Percentiles rank a stretch among this genome's conserved stretches.
Evolutionary conservation across 2,888 invertebrate genomes (phyloP).

Genomic region (Drosophila crucigera): DNA sequence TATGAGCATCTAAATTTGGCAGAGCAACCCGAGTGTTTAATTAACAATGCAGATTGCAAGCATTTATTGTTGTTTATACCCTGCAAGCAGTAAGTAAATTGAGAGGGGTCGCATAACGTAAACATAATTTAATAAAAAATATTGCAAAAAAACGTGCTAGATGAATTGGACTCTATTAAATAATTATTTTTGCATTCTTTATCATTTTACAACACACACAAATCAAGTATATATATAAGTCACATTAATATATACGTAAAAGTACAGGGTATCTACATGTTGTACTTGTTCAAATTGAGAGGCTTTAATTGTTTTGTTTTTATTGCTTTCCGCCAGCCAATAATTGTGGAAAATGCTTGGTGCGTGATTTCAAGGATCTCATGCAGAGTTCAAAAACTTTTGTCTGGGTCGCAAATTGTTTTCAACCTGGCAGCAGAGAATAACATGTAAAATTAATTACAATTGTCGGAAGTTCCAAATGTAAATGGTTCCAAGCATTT

Average conservation of each 20-base stretch:
- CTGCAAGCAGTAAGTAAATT: background rate
- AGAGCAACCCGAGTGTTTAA: slow-evolving; percentile 40
- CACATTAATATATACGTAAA: background rate
- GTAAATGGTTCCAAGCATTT: slow-evolving; percentile 25
- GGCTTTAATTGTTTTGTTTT: slow-evolving; percentile 22
- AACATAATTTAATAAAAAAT: background rate
- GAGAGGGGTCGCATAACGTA: background rate
- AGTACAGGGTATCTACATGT: background rate
- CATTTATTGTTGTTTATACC: slow-evolving; percentile 3
- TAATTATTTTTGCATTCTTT: background rate
- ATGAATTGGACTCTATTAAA: background rate
- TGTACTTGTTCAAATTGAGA: too few species aligned
- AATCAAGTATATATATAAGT: background rate
- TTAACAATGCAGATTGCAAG: slow-evolving; percentile 43
- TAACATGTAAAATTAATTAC: slow-evolving; percentile 64
- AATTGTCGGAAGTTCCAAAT: slow-evolving; percentile 40
- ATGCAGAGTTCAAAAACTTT: slow-evolving; percentile 13
- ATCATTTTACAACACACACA: background rate
- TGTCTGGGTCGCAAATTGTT: slow-evolving; percentile 34
- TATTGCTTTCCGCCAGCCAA: slow-evolving; percentile 28
- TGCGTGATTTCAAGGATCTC: slow-evolving; percentile 29
- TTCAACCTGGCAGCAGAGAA: slow-evolving; percentile 11
- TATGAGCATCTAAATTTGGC: slow-evolving; percentile 39
- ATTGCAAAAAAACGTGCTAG: background rate
- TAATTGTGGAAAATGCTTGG: slow-evolving; percentile 40